A percentile compares a stretch with the other conserved stretches of the same genome.
phyloP scores from a whole-genome alignment of 2,113 vertebrate genomes.

The Rhinolophus sinicus region DNA sequence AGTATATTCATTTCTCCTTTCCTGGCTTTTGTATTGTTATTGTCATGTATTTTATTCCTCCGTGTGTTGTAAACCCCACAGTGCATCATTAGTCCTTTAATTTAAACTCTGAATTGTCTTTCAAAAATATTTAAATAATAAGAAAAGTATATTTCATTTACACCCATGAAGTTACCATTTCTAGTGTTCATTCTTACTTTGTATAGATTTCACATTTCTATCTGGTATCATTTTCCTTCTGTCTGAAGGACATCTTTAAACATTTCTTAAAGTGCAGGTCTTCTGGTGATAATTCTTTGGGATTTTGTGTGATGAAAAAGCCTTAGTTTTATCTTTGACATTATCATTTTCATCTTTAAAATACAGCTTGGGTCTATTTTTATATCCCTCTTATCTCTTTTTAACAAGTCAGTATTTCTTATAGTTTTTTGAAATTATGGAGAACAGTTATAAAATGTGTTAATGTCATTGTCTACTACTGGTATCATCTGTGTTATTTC shows the following conservation, averaged over 20 bases:
- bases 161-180: neutral
- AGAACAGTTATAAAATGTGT: neutral
- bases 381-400: neutral
- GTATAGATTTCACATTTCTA: neutral
- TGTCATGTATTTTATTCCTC: neutral
- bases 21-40: neutral
- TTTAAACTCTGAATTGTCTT: neutral
- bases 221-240: neutral
- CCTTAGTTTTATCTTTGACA: neutral
- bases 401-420: neutral
- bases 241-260: neutral
- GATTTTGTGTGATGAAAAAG: neutral
- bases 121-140: slow-evolving; percentile 2
- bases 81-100: neutral
- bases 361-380: neutral
- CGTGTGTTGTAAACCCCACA: neutral
- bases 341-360: neutral
- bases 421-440: neutral
- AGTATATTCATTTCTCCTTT: neutral
- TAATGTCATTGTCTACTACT: neutral
- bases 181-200: neutral
- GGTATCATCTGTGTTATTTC: neutral
- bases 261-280: neutral
- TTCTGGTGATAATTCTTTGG: neutral
- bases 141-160: neutral